Evolutionary conservation across 2,113 vertebrate genomes (phyloP), one percentile per base, ranked within the genome.

Genomic region (Corynorhinus townsendii): DNA sequence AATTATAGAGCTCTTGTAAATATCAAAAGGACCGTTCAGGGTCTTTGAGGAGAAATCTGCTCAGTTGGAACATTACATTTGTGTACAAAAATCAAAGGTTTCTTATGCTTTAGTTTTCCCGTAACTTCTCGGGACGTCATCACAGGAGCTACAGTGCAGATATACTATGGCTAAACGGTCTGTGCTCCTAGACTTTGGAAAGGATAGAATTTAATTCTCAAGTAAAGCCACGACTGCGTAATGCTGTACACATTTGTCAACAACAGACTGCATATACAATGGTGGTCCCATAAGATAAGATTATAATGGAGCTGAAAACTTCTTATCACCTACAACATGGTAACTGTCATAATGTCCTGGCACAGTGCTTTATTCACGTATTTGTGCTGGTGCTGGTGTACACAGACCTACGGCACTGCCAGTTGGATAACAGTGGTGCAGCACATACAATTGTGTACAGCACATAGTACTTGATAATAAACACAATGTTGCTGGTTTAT

Each of bases 1-100:
- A 97, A 97, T 92, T 97, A 77, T 33, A 93, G 85, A 85, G 59
- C 87, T 94, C 87, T 97, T 96, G 52, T 97, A 79, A 94, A 82
- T 90, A 95, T 94, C 85, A 92, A 97, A 97, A 95, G 81, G 66
- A 35, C 72, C 52, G 83, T 92, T 97, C 79, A 76, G 35, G 40
- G 24, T 89, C 47, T 95, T 91, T 90, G 80, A 95, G 68, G 47
- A 92, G 85, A 80, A 94, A 93, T 89, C 68, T 83, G 38, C 88
- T 95, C 68, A 71, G 69, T 83, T 68, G 88, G 54, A 93, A 62
- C 47, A 38, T 38, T 95, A 26, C 82, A 72, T 62, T 90, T 64
- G 45, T 35, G 64, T 59, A 66, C 54, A 80, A 92, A 97, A 95
- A 88, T 91, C 72, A 97, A 94, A 95, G 54, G 11, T 38, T 69